Evolutionary conservation across 2,888 invertebrate genomes (phyloP), one percentile per base, ranked within the genome.

Genomic region (Ophion ellenae): DNA sequence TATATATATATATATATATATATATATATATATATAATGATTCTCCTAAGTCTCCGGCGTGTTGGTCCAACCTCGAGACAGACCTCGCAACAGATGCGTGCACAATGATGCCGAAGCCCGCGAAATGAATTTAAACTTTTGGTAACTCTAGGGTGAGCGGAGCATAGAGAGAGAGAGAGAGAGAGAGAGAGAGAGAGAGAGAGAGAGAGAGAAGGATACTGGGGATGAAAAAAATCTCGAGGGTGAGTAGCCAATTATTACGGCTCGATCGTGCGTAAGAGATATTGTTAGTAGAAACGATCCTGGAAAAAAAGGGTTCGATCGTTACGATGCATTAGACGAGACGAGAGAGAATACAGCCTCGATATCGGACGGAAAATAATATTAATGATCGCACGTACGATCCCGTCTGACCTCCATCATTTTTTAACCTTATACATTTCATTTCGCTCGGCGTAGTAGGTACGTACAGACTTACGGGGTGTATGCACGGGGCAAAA

Each of bases 71-170:
- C 75, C 82, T 84, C 80, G 80, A 89, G 85, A 89, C 90, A 89
- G 90, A 91, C 89, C 89, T 90, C 89, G 87, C 89, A 93, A 92
- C 93, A 93, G 93, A 93, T 93, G 93, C 89, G 92, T 89, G 91
- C 90, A 93, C 93, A 93, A 93, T 93, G 91, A 93, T 93, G 91
- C 90, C 88, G 89, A 81, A 71, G 83, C 84, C 90, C 89, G 91
- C 91, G 91, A 93, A 93, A 94, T 93, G 93, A 94, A 93, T 94
- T 93, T 93, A 93, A 92, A 93, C 92, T 91, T 84, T 85, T 73
- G 90, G 89, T 90, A 91, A 89, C 91, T 91, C 90, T 88, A 90
- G 90, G 90, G 90, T 86, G 28, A 45, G 61, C 36, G 59, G 24
- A 59, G 64, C 20, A 61, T 57, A 36, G 61, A 75, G 63, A 32